Base-by-base conservation (phyloP, 2,888 invertebrate species). In the Lasioglossum leucozonium region DNA sequence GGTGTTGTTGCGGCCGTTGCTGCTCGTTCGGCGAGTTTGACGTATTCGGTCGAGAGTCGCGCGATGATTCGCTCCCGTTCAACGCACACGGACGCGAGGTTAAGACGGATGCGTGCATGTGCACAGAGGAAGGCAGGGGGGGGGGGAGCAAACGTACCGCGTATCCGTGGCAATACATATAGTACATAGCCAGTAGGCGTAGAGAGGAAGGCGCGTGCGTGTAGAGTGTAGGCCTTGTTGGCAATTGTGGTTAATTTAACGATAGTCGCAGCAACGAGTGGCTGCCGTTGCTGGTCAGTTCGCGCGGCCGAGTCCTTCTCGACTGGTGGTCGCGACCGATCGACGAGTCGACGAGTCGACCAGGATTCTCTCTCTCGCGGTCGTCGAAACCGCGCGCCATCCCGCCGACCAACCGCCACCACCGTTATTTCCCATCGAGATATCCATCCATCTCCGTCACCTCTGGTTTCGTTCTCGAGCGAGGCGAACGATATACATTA, bases 221-320 rank as follows among this genome's bases (percentile, higher is more conserved):
- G 90, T 55, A 55, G 55, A 55, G 55, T 11, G 55, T 85, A 87
- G 83, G 79, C 83, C 84, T 88, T 88, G 88, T 80, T 85, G 89
- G 93, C 93, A 94, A 94, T 94, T 94, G 94, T 91, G 92, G 93
- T 93, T 94, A 94, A 94, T 94, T 94, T 92, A 92, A 91, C 90
- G 87, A 88, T 85, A 89, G 89, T 87, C 89, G 79, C 88, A 89
- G 88, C 87, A 86, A 85, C 91, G 87, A 88, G 82, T 79, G 84
- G 69, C 87, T 83, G 85, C 88, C 83, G 87, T 83, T 87, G 85
- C 87, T 89, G 85, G 87, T 84, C 89, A 90, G 90, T 90, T 90
- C 81, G 85, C 85, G 86, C 85, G 86, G 81, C 77, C 85, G 72
- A 82, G 86, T 85, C 74, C 74, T 73, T 65, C 78, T 44, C 55